A percentile compares a stretch with the other conserved stretches of the same genome.
These are phyloP conservation scores for Amblyjoppa proteus DNA, from an alignment of 2,888 invertebrate genomes.

Conservation along the genomic window DNA sequence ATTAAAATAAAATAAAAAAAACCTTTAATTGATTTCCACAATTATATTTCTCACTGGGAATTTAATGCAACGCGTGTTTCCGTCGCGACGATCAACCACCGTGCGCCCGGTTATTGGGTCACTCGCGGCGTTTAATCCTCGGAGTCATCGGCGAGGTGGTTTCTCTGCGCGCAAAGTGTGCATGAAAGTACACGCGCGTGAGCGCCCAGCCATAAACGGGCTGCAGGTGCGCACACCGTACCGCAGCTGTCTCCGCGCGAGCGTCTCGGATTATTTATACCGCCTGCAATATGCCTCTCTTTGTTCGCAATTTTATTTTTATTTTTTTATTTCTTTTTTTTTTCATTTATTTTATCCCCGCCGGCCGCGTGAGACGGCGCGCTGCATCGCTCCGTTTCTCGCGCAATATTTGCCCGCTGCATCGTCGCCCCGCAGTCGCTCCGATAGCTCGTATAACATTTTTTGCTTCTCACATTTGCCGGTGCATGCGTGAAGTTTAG, in stretches of 20 bases:
- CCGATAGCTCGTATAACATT: too few species aligned
- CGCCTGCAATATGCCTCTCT: constrained; percentile 73
- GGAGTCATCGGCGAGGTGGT: constrained; percentile 45
- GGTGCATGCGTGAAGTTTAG: background rate
- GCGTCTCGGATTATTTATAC: constrained; percentile 75
- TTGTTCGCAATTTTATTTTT: constrained; percentile 65
- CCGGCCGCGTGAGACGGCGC: too few species aligned
- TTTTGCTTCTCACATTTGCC: background rate
- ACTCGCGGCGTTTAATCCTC: constrained; percentile 32
- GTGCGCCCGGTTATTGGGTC: constrained; percentile 37
- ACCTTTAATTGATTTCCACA: background rate
- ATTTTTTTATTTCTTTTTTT: constrained; percentile 10
- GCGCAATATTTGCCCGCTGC: too few species aligned
- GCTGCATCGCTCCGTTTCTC: constrained; percentile 28
- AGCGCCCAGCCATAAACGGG: constrained; percentile 50
- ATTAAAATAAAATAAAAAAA: too few species aligned
- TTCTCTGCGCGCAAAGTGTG: constrained; percentile 37
- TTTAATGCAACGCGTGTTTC: background rate
- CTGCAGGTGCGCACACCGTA: constrained; percentile 69
- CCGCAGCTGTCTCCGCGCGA: constrained; percentile 73
- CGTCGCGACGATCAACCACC: background rate
- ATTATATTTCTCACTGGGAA: background rate
- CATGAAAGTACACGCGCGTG: constrained; percentile 58
- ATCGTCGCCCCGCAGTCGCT: too few species aligned
- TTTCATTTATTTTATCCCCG: background rate